These are phyloP conservation scores for Sebastes cheni DNA, from an alignment of 2,797 vertebrate species.

Conservation along the genomic window DNA sequence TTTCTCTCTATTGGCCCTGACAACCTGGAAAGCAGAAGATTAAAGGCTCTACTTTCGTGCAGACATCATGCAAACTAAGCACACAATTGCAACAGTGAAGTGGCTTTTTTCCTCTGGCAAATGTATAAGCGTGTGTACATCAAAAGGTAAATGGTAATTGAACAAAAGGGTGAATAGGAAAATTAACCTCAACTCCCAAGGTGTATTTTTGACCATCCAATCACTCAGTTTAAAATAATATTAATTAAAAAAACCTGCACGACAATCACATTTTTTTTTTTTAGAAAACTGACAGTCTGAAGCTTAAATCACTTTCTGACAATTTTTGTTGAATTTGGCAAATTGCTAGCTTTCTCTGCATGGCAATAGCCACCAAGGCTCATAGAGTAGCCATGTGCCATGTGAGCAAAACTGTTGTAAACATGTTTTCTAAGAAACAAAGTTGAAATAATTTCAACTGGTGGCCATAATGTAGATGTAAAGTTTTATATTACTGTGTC, in stretches of 20 bases:
- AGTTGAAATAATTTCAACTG: background rate
- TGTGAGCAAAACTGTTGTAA: background rate
- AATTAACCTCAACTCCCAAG: background rate
- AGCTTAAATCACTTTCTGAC: background rate
- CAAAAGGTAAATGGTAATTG: background rate
- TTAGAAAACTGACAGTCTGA: background rate
- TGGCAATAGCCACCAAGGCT: background rate
- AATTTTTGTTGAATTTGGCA: background rate
- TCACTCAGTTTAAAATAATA: background rate
- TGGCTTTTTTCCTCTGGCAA: background rate
- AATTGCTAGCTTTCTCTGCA: background rate
- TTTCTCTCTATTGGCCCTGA: constrained; percentile 50
- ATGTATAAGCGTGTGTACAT: background rate
- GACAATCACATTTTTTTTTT: background rate
- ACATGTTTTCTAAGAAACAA: background rate
- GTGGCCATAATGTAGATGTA: background rate
- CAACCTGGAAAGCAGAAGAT: constrained; percentile 34
- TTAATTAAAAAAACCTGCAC: background rate
- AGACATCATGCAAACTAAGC: constrained; percentile 4
- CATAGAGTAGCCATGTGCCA: background rate
- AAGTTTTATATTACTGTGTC: background rate
- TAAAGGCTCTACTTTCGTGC: constrained; percentile 15
- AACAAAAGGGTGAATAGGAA: background rate
- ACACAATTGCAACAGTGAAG: background rate
- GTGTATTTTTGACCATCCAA: background rate